Evolutionary conservation across 1,140 invertebrate species (phyloP).

Genomic region (Dreissena rostriformis): DNA sequence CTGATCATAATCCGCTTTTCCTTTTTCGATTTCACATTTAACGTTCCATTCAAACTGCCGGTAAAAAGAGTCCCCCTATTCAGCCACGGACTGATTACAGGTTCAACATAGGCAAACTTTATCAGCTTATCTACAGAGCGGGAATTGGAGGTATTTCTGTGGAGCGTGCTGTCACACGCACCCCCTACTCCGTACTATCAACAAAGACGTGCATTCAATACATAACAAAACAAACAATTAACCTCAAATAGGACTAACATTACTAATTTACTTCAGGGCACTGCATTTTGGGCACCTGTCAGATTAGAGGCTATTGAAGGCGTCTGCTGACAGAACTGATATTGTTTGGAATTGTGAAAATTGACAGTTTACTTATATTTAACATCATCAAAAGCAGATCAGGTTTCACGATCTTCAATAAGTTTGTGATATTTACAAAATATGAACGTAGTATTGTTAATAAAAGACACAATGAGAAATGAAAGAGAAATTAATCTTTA

Average conservation of each 20-base stretch:
- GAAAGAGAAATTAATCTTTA: too few species aligned
- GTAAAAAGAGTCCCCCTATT: constrained; percentile 42
- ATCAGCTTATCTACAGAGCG: constrained; percentile 47
- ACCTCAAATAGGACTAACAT: not conserved
- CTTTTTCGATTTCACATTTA: not conserved
- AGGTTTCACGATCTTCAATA: too few species aligned
- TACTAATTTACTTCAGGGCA: not conserved
- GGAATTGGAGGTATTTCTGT: constrained; percentile 43
- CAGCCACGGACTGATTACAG: constrained; percentile 51
- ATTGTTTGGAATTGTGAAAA: too few species aligned
- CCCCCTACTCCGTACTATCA: too few species aligned
- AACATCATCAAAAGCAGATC: too few species aligned
- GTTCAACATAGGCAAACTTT: constrained; percentile 48
- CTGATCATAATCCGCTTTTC: constrained; percentile 4
- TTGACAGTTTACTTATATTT: too few species aligned
- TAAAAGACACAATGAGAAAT: too few species aligned
- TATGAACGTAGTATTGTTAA: too few species aligned
- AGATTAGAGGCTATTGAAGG: too few species aligned
- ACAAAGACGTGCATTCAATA: not conserved
- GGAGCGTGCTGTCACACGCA: constrained; percentile 48
- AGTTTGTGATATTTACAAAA: too few species aligned
- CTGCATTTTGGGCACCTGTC: not conserved
- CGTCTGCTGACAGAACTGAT: too few species aligned
- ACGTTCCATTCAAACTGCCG: constrained; percentile 36
- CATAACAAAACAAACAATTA: constrained; percentile 9